These are phyloP conservation scores for Cactoblastis cactorum DNA, from an alignment of 2,888 invertebrate species.

Conservation along the genomic window DNA sequence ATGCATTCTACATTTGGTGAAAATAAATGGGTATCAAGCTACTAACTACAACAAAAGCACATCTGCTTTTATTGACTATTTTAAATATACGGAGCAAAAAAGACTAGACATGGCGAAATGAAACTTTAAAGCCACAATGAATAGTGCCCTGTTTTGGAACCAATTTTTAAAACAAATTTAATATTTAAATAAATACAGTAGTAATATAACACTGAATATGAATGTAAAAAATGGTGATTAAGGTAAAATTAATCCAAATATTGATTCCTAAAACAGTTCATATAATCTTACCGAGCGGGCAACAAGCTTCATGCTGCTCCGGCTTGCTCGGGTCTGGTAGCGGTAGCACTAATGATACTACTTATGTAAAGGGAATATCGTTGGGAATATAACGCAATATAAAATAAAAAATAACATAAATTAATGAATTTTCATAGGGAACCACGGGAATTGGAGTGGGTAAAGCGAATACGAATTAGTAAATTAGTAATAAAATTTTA, in stretches of 20 bases:
- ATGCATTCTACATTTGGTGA: constrained; percentile 46
- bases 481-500: constrained; percentile 69
- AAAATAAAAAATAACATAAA: constrained; percentile 48
- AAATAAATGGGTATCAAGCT: constrained; percentile 24
- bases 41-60: constrained; percentile 39
- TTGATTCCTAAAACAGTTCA: constrained; percentile 44
- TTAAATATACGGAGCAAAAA: constrained; percentile 34
- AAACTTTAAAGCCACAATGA: constrained; percentile 59
- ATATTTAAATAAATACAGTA: not conserved
- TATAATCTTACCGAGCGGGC: constrained; percentile 87
- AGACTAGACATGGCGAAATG: constrained; percentile 40
- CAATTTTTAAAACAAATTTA: constrained; percentile 19
- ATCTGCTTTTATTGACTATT: constrained; percentile 42
- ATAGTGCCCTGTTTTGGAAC: constrained; percentile 53
- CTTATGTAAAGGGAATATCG: constrained; percentile 59
- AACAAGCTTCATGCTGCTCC: constrained; percentile 94
- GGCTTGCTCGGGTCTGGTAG: constrained; percentile 92
- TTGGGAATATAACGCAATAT: constrained; percentile 65
- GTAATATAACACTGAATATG: not conserved
- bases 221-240: too few relatives aligned
- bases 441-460: constrained; percentile 57
- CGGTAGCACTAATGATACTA: constrained; percentile 88
- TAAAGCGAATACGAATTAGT: constrained; percentile 78
- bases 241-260: constrained; percentile 12
- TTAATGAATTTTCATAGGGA: constrained; percentile 46